Conservation (phyloP, 2,888 invertebrate species). For the Chaetoderma sp. region DNA sequence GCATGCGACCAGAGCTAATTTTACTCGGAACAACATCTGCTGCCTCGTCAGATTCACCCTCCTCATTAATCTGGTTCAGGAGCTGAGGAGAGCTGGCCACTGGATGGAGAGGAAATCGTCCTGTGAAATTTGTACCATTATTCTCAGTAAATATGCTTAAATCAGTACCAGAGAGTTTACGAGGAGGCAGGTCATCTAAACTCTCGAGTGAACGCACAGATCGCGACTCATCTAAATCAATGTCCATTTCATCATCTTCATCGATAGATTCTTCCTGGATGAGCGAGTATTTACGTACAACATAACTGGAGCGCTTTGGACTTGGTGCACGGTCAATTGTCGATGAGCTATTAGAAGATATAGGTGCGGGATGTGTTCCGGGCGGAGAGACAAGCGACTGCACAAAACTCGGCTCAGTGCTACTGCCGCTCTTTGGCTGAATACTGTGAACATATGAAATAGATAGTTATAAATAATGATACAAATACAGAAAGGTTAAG, state of each 20-base stretch:
- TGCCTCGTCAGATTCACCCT: slow-evolving; percentile 72
- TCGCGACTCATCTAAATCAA: slow-evolving; percentile 38
- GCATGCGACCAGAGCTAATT: slow-evolving; percentile 49
- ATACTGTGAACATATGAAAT: slow-evolving; percentile 6
- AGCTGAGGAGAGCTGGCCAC: slow-evolving; percentile 73
- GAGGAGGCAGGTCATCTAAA: slow-evolving; percentile 40
- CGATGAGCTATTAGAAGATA: slow-evolving; percentile 26
- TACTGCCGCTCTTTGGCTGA: slow-evolving; percentile 1
- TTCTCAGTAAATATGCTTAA: slow-evolving; percentile 35
- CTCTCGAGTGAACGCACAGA: slow-evolving; percentile 51
- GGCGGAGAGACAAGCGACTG: slow-evolving; percentile 64
- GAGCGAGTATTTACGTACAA: slow-evolving; percentile 89
- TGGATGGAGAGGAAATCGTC: slow-evolving; percentile 67
- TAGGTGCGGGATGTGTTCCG: slow-evolving; percentile 53
- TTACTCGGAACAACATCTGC: slow-evolving; percentile 56
- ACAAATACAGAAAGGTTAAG: too few species aligned
- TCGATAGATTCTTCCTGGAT: slow-evolving; percentile 94
- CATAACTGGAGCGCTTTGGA: slow-evolving; percentile 66
- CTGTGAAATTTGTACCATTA: slow-evolving; percentile 50
- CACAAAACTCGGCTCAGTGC: slow-evolving; percentile 39
- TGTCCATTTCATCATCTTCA: slow-evolving; percentile 68
- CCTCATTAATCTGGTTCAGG: slow-evolving; percentile 80
- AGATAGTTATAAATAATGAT: too few species aligned
- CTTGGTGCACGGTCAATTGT: slow-evolving; percentile 22
- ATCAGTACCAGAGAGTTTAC: slow-evolving; percentile 49